Conservation (phyloP, 1,140 invertebrate genomes). For the Platorchestia sp. region DNA sequence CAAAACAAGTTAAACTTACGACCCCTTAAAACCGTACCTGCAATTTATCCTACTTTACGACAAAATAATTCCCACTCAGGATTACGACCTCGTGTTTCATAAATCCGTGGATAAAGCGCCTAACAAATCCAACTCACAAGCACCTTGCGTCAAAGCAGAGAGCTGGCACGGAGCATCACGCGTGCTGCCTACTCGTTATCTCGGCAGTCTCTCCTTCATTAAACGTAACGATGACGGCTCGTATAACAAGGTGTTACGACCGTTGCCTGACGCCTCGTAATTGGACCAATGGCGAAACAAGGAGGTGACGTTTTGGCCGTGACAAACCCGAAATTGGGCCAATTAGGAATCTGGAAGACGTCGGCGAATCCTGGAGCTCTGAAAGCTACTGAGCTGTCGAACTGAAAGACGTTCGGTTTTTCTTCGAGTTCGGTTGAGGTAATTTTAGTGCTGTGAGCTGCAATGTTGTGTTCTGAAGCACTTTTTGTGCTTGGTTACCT, state of each 20-base stretch:
- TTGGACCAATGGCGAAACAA: not conserved
- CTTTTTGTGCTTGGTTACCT: not conserved
- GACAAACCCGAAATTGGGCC: not conserved
- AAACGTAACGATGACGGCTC: not conserved
- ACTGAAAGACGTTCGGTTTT: not conserved
- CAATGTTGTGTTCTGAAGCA: not conserved
- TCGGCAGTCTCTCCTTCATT: not conserved
- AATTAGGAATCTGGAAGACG: not conserved
- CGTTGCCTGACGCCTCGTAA: not conserved
- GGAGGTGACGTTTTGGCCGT: not conserved
- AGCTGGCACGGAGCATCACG: not conserved
- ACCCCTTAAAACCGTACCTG: not conserved
- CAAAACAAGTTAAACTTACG: not conserved
- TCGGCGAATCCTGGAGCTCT: not conserved
- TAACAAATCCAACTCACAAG: not conserved
- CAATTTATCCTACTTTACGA: not conserved
- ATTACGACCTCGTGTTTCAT: not conserved
- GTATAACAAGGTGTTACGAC: not conserved
- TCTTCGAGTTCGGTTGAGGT: not conserved
- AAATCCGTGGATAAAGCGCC: not conserved
- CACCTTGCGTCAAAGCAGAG: not conserved
- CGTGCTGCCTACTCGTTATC: not conserved
- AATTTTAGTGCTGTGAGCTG: not conserved
- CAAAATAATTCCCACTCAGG: not conserved
- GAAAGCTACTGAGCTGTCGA: not conserved